phyloP scores from a whole-genome alignment of 1,140 invertebrate genomes.

The Andrena cerasifolii region DNA sequence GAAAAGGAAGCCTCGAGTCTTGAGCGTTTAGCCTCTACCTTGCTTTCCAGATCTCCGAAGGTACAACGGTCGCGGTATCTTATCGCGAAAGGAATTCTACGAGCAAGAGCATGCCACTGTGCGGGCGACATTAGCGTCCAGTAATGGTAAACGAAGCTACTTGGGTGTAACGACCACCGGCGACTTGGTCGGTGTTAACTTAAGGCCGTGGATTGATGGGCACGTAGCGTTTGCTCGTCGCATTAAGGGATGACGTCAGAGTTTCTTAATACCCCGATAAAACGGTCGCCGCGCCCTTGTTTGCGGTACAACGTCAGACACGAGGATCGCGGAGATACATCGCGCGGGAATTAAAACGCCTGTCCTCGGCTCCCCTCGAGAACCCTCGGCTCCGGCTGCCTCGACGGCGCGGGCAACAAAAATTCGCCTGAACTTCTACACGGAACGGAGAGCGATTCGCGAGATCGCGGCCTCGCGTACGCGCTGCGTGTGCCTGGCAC shows the following conservation, averaged over 20 bases:
- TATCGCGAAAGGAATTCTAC: no score
- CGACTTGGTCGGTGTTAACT: constrained; percentile 22
- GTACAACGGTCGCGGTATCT: no score
- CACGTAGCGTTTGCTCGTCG: constrained; percentile 20
- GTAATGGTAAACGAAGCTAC: not conserved
- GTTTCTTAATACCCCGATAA: constrained; percentile 52
- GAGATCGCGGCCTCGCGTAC: constrained; percentile 13
- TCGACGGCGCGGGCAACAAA: no score
- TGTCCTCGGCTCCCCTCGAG: no score
- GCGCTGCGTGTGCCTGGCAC: constrained; percentile 54
- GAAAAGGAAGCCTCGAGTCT: no score
- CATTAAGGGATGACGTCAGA: constrained; percentile 30
- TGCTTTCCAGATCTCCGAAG: not conserved
- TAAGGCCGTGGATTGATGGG: not conserved
- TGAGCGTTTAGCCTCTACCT: no score
- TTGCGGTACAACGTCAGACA: constrained; percentile 12
- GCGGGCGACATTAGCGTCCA: not conserved
- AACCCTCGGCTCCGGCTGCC: no score
- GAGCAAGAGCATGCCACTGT: not conserved
- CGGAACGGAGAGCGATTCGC: constrained; percentile 18
- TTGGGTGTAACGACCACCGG: not conserved
- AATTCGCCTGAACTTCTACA: no score
- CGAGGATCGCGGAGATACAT: no score
- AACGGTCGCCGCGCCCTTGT: constrained; percentile 37
- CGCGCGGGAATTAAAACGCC: not conserved